Base-by-base conservation (phyloP, 2,797 vertebrate genomes). In the Lacerta viridis region DNA sequence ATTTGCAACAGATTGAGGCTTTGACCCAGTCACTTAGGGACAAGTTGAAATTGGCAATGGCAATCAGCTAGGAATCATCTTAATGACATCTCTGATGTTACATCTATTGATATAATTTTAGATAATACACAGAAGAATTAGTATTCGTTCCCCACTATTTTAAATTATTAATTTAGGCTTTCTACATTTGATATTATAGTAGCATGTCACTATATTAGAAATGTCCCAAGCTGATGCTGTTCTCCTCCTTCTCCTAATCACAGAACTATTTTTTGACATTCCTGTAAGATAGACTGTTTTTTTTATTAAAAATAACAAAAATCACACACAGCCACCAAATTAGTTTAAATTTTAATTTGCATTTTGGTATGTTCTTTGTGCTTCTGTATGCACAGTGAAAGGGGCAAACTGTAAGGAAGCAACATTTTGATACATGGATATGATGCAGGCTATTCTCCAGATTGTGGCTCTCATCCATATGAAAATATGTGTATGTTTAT, bases 401-500 rank as follows among this genome's bases (percentile, higher is more conserved):
- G 33, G 11, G 10, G 29, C 7, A 15, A 74, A 11, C 39, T 55
- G 50, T 55, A 55, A 55, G 50, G 50, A 55, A 13, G 0, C 50
- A 27, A 71, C 20, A 33, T 61, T 27, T 66, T 7, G 10, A 36
- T 25, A 50, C 11, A 6, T 29, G 7, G 33, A 23, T 71, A 11
- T 66, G 7, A 27, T 55, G 59, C 39, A 75, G 41, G 27, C 55
- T 50, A 9, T 55, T 17, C 9, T 55, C 41, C 20, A 72, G 27
- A 11, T 43, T 64, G 15, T 76, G 72, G 0, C 23, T 84, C 23
- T 61, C 29, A 59, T 61, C 84, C 59, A 36, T 59, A 78, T 7
- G 68, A 80, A 91, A 89, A 7, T 7, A 64, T 91, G 69, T 55
- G 41, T 29, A 78, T 39, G 89, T 61, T n/a, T 41, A 85, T n/a